A percentile compares a stretch with the other conserved stretches of the same genome.
phyloP scores from a whole-genome alignment of 2,888 invertebrate species.

The Lasioglossum vierecki region DNA sequence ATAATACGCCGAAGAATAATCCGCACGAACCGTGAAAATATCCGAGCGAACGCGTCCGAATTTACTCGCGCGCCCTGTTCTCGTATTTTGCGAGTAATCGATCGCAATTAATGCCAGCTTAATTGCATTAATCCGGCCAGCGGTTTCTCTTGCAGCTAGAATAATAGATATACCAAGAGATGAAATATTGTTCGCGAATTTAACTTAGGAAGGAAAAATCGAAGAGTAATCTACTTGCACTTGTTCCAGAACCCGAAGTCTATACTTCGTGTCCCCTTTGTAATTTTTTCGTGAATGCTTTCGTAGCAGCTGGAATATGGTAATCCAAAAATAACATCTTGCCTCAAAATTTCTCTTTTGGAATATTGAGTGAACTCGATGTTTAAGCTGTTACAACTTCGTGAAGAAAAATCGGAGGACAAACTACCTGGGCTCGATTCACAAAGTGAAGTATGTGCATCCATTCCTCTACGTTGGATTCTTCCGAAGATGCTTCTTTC shows the following conservation, averaged over 20 bases:
- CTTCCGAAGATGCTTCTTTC: not conserved
- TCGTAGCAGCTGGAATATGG: not conserved
- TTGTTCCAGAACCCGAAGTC: not conserved
- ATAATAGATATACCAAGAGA: not conserved
- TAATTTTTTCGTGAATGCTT: not conserved
- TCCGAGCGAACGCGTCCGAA: not conserved
- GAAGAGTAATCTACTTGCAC: not conserved
- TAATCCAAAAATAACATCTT: not conserved
- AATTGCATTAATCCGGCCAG: not conserved
- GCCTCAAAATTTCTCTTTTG: not conserved
- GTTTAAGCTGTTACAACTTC: not conserved
- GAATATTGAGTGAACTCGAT: not conserved
- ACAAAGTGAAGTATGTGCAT: not conserved
- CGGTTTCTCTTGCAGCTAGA: not conserved
- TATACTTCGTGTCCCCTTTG: not conserved
- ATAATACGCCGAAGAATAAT: not conserved
- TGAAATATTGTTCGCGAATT: not conserved
- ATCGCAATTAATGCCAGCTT: slow-evolving; percentile 3
- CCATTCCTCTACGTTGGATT: not conserved
- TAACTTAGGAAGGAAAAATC: not conserved
- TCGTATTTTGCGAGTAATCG: not conserved
- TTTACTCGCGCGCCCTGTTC: not conserved
- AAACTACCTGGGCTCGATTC: not conserved
- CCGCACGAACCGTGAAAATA: not conserved
- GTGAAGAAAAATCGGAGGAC: not conserved